Conservation (phyloP, 2,113 vertebrate species). For the Chaenocephalus aceratus region DNA sequence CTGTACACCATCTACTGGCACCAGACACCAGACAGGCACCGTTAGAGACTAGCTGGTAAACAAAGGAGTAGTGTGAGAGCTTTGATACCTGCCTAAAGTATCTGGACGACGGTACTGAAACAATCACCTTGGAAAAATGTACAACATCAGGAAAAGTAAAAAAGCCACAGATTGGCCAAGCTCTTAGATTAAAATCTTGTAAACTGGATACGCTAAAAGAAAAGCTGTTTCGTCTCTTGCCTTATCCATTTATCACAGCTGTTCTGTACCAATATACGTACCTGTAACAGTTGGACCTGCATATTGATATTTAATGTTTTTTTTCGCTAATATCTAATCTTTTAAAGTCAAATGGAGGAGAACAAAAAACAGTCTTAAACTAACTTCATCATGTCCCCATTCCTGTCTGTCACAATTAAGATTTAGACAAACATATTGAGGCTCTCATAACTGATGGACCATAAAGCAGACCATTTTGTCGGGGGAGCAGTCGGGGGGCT, state of each 20-base stretch:
- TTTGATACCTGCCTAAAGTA: too few species aligned
- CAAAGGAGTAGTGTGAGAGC: not conserved
- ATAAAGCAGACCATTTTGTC: slow-evolving; percentile 16
- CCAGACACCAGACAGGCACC: slow-evolving; percentile 9
- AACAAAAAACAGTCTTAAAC: not conserved
- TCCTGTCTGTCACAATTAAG: not conserved
- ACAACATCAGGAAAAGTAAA: not conserved
- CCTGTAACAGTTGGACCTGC: too few species aligned
- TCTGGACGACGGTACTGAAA: too few species aligned
- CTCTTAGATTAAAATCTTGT: too few species aligned
- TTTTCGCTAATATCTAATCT: too few species aligned
- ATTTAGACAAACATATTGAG: slow-evolving; percentile 32
- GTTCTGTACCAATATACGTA: too few species aligned
- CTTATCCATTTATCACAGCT: too few species aligned
- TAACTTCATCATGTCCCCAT: not conserved
- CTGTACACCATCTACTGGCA: not conserved
- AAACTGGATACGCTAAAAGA: too few species aligned
- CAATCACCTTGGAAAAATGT: too few species aligned
- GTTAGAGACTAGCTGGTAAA: not conserved
- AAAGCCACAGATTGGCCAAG: too few species aligned
- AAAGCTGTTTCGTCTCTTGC: too few species aligned
- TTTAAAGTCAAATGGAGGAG: not conserved
- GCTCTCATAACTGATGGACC: slow-evolving; percentile 33
- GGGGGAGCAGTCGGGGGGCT: slow-evolving; percentile 46
- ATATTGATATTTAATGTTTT: too few species aligned